A percentile compares a stretch with the other conserved stretches of the same genome.
phyloP scores from a whole-genome alignment of 2,888 invertebrate genomes.

The Microplitis deprimator region DNA sequence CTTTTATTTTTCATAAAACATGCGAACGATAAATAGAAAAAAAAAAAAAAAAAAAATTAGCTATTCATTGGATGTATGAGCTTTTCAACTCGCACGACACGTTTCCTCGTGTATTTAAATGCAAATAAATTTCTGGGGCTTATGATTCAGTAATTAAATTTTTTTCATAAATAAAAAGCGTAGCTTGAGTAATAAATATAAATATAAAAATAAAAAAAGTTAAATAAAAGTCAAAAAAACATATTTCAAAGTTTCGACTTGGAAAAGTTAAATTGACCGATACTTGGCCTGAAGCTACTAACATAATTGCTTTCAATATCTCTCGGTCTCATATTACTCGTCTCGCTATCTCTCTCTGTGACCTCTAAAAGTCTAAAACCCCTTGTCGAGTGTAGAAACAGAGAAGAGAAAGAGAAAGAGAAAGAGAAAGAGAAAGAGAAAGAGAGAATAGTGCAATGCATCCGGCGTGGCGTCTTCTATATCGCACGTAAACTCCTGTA shows the following conservation, averaged over 20 bases:
- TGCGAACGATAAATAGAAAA: too few relatives aligned
- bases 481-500: slow-evolving; percentile 28
- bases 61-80: too few relatives aligned
- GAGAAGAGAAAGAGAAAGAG: not conserved
- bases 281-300: slow-evolving; percentile 7
- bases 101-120: too few relatives aligned
- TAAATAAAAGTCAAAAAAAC: not conserved
- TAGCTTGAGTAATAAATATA: not conserved
- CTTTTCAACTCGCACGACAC: too few relatives aligned
- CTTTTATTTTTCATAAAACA: too few relatives aligned
- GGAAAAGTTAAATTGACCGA: slow-evolving; percentile 39
- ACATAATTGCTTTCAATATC: slow-evolving; percentile 38
- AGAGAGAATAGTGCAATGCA: slow-evolving; percentile 14
- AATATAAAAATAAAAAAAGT: not conserved
- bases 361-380: not conserved
- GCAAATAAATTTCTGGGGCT: not conserved
- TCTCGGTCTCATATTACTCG: not conserved
- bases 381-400: not conserved
- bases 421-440: not conserved
- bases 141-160: too few relatives aligned
- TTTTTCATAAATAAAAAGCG: not conserved
- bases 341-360: not conserved
- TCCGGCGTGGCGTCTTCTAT: slow-evolving; percentile 26
- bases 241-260: slow-evolving; percentile 17
- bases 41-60: too few relatives aligned